Base-by-base conservation (phyloP, 2,888 invertebrate genomes). In the Andrena bicolor region DNA sequence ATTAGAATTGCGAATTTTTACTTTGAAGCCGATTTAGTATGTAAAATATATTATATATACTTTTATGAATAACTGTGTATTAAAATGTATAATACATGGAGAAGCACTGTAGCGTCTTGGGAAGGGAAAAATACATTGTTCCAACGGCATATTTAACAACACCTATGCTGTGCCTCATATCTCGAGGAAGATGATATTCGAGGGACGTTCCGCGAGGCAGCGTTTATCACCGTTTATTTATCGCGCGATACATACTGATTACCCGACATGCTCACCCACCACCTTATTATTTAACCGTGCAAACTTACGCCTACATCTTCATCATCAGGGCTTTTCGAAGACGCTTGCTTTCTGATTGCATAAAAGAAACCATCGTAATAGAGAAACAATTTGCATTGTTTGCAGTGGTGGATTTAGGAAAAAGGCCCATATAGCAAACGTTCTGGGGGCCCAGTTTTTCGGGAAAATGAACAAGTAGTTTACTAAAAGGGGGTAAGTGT, bases 181-280 rank as follows among this genome's bases (percentile, higher is more conserved):
- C 71, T 66, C 53, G 61, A 56, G 72, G 65, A 75, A 79, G 78
- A 80, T 73, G 82, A 84, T 82, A 63, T 79, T 71, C 30, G 49
- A 82, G 60, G 86, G 76, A 77, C 74, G 82, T 70, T 69, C 51
- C 70, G 58, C 64, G 49, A 35, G 71, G 56, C 79, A 68, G 76
- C 84, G 77, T 86, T 88, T 86, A 88, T 88, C 86, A 82, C 70
- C 77, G 69, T 66, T 78, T 81, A 83, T 82, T 77, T 82, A 86
- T 83, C 82, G 80, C 76, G 64, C 73, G 64, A 69, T 70, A 73
- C 76, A 13, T 41, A 41, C 41, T 60, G 82, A 75, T 81, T 82
- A 76, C 82, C 82, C 63, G 82, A 56, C 75, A 20, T 63, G 63
- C 56, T 68, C 82, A 83, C 83, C 83, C 77, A 82, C 83, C 71